phyloP scores from a whole-genome alignment of 2,888 invertebrate genomes.

The Tiliacea aurago region DNA sequence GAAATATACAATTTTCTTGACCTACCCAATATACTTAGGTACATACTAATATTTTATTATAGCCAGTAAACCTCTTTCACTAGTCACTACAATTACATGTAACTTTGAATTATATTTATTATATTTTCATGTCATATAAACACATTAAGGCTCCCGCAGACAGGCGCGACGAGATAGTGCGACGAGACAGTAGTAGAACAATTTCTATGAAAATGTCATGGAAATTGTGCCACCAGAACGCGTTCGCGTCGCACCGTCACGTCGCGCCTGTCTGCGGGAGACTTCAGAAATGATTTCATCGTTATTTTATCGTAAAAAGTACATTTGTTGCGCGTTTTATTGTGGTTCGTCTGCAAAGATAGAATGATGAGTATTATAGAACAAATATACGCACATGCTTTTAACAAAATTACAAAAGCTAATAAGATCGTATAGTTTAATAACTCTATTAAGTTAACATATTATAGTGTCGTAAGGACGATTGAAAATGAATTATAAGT shows the following conservation, averaged over 20 bases:
- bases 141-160: slow-evolving; percentile 2
- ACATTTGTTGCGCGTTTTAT: slow-evolving; percentile 23
- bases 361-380: background rate
- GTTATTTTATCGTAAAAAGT: slow-evolving; percentile 32
- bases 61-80: slow-evolving; percentile 23
- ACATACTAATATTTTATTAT: slow-evolving; percentile 28
- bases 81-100: slow-evolving; percentile 41
- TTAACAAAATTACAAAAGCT: slow-evolving; percentile 36
- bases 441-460: background rate
- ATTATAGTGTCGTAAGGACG: background rate
- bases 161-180: no score
- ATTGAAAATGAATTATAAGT: background rate
- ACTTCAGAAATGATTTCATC: slow-evolving; percentile 33
- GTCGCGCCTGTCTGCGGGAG: no score
- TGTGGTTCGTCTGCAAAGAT: background rate
- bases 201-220: no score
- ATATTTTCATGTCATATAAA: slow-evolving; percentile 29
- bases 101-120: slow-evolving; percentile 32
- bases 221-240: no score
- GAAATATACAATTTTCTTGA: slow-evolving; percentile 7
- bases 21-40: slow-evolving; percentile 14
- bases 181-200: no score
- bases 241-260: no score
- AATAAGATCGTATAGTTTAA: background rate
- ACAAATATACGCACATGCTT: slow-evolving; percentile 6